Evolutionary conservation across 2,888 invertebrate genomes (phyloP).

Genomic region (Leistus spinibarbis): DNA sequence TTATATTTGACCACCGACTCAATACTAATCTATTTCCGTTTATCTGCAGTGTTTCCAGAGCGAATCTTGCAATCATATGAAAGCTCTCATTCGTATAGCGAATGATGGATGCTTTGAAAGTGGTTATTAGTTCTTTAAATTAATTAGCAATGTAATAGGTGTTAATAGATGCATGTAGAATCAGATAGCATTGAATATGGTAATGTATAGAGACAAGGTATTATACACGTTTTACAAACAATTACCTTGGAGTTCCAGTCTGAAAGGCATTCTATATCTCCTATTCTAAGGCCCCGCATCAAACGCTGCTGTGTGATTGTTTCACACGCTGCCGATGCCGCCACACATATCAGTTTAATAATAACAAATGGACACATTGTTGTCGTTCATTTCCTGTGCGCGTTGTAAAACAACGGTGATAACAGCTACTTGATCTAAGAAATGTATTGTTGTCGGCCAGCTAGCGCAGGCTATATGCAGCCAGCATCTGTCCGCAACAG

Average conservation of each 20-base stretch:
- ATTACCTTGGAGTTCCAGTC: neutral
- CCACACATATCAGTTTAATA: neutral
- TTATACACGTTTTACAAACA: neutral
- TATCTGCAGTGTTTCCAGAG: no score
- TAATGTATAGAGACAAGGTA: neutral
- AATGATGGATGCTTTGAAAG: neutral
- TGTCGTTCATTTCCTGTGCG: neutral
- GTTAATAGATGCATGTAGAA: neutral
- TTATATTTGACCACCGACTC: no score
- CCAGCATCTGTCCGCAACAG: conserved; percentile 8
- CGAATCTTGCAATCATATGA: no score
- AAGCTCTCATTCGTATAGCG: no score
- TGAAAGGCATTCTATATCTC: neutral
- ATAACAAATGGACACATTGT: neutral
- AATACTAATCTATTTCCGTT: no score
- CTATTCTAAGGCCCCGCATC: neutral
- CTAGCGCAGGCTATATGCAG: neutral
- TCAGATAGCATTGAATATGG: neutral
- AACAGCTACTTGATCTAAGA: neutral
- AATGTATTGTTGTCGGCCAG: conserved; percentile 4
- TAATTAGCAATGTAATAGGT: neutral
- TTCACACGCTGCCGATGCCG: neutral
- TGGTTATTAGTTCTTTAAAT: neutral
- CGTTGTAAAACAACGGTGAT: neutral
- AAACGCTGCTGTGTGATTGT: neutral